phyloP scores from a whole-genome alignment of 64 coral and sea anemone species.

The Astreopora myriophthalma region DNA sequence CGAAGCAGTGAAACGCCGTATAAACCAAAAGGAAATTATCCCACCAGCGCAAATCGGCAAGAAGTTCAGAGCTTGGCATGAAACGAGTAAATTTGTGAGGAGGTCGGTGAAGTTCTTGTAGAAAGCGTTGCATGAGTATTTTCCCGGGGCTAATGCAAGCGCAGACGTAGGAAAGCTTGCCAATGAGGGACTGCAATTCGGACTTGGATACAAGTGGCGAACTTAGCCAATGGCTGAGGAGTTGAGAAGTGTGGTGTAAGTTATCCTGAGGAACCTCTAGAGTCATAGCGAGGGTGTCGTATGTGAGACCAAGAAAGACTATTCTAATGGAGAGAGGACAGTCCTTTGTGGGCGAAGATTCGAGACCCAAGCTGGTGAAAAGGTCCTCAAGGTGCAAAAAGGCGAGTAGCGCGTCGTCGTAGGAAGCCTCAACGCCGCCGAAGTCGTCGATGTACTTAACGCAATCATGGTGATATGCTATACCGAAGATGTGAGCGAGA shows the following conservation, averaged over 20 bases:
- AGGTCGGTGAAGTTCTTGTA: not conserved
- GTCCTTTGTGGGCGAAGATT: conserved; percentile 43
- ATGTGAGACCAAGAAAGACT: conserved; percentile 35
- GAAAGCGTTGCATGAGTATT: conserved; percentile 16
- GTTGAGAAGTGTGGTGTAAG: not conserved
- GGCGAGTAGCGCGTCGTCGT: not conserved
- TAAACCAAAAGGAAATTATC: not conserved
- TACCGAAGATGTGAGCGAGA: conserved; percentile 47
- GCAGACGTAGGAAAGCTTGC: conserved; percentile 23
- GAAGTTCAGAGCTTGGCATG: not conserved
- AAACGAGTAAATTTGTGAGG: not conserved
- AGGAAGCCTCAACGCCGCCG: conserved; percentile 10
- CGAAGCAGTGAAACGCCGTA: conserved; percentile 1
- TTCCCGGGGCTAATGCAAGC: conserved; percentile 29
- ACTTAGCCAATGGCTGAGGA: conserved; percentile 7
- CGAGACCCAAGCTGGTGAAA: conserved; percentile 16
- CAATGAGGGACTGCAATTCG: not conserved
- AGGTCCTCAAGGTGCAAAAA: not conserved
- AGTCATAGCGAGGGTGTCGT: conserved; percentile 1
- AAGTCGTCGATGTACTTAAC: conserved; percentile 60
- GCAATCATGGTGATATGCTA: not conserved
- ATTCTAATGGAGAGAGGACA: not conserved
- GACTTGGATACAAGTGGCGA: not conserved
- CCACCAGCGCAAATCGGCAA: not conserved
- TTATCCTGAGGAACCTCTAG: conserved; percentile 3